phyloP scores from a whole-genome alignment of 37 sponge, comb jelly and placozoan genomes.

The Ephydatia muelleri region DNA sequence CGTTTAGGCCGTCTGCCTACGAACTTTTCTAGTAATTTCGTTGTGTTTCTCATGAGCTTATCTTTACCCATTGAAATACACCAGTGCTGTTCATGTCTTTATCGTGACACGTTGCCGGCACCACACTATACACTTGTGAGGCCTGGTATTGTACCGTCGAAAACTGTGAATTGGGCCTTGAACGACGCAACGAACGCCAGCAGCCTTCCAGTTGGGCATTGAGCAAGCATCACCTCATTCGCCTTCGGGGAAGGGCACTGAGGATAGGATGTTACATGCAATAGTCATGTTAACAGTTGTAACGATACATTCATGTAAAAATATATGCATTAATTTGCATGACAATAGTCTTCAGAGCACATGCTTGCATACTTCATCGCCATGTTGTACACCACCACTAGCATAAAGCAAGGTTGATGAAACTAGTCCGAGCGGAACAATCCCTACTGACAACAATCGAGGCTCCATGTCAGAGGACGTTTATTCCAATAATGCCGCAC shows the following conservation, averaged over 20 bases:
- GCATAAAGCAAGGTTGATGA: conserved; percentile 15
- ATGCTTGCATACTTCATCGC: too few species aligned
- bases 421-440: conserved; percentile 17
- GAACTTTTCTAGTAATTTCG: too few species aligned
- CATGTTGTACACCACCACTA: neutral
- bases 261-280: neutral
- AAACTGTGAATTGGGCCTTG: conserved; percentile 45
- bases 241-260: conserved; percentile 7
- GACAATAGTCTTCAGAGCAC: too few species aligned
- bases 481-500: too few species aligned
- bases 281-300: neutral
- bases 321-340: too few species aligned
- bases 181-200: conserved; percentile 43
- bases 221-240: conserved; percentile 19
- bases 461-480: conserved; percentile 20
- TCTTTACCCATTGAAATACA: too few species aligned
- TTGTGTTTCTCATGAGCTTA: too few species aligned
- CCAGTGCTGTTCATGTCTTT: too few species aligned
- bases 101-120: too few species aligned
- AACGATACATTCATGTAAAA: too few species aligned
- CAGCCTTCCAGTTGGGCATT: conserved; percentile 46
- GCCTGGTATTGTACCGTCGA: conserved; percentile 27
- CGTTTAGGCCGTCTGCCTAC: too few species aligned
- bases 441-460: conserved; percentile 9
- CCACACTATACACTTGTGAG: too few species aligned